Conservation (phyloP, 2,797 vertebrate species). For the Antrozous pallidus region DNA sequence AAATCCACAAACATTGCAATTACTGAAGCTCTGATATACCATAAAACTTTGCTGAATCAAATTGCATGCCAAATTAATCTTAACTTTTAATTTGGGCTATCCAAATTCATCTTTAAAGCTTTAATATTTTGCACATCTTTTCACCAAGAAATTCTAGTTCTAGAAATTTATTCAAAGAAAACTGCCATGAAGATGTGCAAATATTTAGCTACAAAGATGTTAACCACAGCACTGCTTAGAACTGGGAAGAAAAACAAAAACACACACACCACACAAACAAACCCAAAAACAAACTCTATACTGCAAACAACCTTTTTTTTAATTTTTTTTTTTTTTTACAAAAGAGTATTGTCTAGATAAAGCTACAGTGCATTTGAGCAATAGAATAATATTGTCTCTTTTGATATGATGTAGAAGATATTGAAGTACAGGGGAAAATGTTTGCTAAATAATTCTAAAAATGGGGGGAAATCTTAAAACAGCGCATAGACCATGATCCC, state of each 20-base stretch:
- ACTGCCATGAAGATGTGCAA: not conserved
- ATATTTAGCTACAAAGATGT: not conserved
- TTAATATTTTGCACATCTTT: constrained; percentile 28
- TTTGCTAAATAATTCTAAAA: not conserved
- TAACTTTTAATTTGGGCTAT: not conserved
- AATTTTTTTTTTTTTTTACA: not conserved
- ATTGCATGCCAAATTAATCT: not conserved
- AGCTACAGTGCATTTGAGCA: not conserved
- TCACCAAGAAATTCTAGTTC: not conserved
- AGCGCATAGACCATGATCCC: not conserved
- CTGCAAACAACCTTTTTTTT: not conserved
- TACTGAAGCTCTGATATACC: not conserved
- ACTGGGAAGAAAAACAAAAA: not conserved
- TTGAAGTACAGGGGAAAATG: not conserved
- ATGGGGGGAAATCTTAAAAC: not conserved
- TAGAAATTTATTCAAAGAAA: constrained; percentile 38
- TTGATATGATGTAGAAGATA: not conserved
- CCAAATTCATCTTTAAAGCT: not conserved
- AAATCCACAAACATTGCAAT: not conserved
- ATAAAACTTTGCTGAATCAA: not conserved
- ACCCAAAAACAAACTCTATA: not conserved
- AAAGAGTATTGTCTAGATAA: not conserved
- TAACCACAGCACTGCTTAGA: not conserved
- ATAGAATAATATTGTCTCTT: not conserved
- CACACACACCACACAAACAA: not conserved